A percentile compares a stretch with the other conserved stretches of the same genome.
These are phyloP conservation scores for Nicator chloris DNA, from an alignment of 2,113 vertebrate species.

Conservation along the genomic window DNA sequence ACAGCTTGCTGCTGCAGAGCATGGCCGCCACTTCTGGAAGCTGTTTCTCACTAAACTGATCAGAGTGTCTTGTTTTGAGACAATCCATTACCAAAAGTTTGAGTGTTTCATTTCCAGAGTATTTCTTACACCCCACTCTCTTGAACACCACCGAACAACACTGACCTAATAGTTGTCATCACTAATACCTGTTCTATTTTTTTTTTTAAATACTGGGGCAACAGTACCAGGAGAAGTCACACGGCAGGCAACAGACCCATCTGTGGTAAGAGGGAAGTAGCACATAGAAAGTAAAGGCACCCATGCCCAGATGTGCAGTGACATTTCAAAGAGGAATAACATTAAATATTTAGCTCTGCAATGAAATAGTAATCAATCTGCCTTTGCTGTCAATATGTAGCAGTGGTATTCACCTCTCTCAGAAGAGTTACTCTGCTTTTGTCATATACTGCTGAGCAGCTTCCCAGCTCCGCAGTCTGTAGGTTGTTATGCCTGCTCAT, in stretches of 20 bases:
- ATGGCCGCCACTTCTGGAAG: neutral
- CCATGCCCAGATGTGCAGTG: neutral
- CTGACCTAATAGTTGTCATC: neutral
- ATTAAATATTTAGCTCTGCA: neutral
- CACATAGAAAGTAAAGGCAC: neutral
- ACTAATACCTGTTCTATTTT: neutral
- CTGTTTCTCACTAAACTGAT: neutral
- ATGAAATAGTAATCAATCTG: neutral
- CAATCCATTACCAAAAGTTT: neutral
- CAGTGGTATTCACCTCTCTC: neutral
- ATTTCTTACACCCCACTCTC: neutral
- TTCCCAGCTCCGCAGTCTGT: neutral
- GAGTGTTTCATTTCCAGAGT: neutral
- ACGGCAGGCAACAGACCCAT: accelerated
- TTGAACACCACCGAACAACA: neutral
- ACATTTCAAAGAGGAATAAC: neutral
- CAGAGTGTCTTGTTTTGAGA: neutral
- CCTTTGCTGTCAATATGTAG: neutral
- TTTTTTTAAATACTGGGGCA: neutral
- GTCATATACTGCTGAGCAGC: neutral
- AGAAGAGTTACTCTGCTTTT: neutral
- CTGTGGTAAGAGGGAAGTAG: neutral
- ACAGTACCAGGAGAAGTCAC: neutral
- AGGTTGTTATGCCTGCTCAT: neutral
- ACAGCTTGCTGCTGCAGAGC: neutral